These are phyloP conservation scores for Aspidiotus destructor DNA, from an alignment of 2,888 invertebrate genomes.

Conservation along the genomic window DNA sequence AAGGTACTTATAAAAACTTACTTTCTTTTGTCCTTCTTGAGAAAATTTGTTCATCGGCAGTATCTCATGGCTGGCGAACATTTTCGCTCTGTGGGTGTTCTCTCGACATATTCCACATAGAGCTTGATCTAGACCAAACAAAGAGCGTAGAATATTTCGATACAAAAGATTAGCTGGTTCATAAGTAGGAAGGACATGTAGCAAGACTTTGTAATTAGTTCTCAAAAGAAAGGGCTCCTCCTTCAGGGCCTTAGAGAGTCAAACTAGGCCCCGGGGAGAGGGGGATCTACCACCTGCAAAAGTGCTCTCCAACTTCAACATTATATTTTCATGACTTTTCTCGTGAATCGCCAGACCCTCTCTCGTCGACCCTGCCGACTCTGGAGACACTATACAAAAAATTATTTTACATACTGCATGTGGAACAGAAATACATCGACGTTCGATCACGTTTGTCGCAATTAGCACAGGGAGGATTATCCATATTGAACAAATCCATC, in stretches of 20 bases:
- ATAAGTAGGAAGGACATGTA: no score
- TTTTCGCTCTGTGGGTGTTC: constrained; percentile 64
- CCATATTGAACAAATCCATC: constrained; percentile 59
- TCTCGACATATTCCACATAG: constrained; percentile 60
- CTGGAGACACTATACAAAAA: no score
- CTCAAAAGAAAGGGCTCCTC: no score
- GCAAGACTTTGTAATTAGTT: no score
- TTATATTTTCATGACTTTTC: not conserved
- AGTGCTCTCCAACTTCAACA: no score
- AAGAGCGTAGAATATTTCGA: no score
- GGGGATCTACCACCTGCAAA: no score
- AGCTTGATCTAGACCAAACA: constrained; percentile 51
- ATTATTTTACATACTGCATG: constrained; percentile 50
- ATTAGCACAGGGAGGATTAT: constrained; percentile 65
- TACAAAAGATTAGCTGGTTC: no score
- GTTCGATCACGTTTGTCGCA: constrained; percentile 60
- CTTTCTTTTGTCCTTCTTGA: constrained; percentile 56
- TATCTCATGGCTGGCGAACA: constrained; percentile 64
- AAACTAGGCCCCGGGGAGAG: no score
- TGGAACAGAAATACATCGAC: constrained; percentile 69
- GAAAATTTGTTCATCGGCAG: constrained; percentile 61
- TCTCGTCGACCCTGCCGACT: constrained; percentile 10
- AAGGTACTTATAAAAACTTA: constrained; percentile 40
- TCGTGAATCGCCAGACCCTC: not conserved
- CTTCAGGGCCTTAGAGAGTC: no score